Base-by-base conservation (phyloP, 2,113 vertebrate species). In the Gasterosteus nipponicus region DNA sequence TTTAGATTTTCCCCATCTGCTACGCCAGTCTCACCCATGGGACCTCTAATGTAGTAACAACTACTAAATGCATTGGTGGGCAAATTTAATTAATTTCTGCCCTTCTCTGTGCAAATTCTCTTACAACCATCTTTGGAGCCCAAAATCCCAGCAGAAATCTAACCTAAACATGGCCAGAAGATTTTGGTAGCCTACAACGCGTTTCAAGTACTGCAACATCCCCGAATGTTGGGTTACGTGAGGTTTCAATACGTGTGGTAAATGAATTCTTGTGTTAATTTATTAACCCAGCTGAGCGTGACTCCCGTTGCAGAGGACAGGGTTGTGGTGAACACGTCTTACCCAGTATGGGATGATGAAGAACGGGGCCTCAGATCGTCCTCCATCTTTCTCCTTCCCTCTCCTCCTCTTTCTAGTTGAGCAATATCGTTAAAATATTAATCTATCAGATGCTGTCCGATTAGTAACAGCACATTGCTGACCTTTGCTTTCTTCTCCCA, bases 381-480 rank as follows among this genome's bases (percentile, higher is more conserved):
- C 19, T 41, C 22, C n/a, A 18, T 61, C 41, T 22, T 41, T 64
- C 59, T 46, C n/a, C 31, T 14, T 15, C 33, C 35, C 46, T 11
- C 15, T 7, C 35, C 60, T 46, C 16, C 12, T 22, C 61, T 47
- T 31, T 19, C 31, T 62, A 53, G 26, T 47, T 67, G 66, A 59
- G 69, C 71, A 62, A 77, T 71, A 74, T 39, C 63, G 46, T 86
- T 80, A 83, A 89, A 89, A 89, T 84, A 90, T 87, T 75, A 82
- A 90, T 89, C 75, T 82, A 79, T 80, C 69, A 83, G 66, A 83
- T 65, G 41, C 81, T 72, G 74, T 69, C 58, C 39, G 33, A 83
- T 77, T 81, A 84, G 63, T 58, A 75, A 75, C 68, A 71, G 31
- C 63, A 69, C 77, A 82, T 86, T 89, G 84, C 89, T 94, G 91